phyloP scores from a whole-genome alignment of 2,797 vertebrate species.

The Nannoperca obscura region DNA sequence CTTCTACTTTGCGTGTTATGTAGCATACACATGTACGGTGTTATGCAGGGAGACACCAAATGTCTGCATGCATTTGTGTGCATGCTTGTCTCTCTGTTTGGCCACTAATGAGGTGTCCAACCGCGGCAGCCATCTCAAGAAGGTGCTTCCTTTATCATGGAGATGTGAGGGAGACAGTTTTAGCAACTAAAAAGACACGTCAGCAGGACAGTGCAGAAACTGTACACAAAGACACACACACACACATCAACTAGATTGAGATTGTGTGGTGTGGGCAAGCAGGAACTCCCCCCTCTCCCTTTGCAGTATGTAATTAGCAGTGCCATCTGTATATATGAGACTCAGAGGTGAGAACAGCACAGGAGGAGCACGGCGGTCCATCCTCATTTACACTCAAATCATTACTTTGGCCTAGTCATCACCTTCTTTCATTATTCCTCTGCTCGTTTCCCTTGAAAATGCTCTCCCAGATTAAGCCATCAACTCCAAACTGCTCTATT shows the following conservation, averaged over 20 bases:
- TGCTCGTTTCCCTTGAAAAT: conserved; percentile 63
- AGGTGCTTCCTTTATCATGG: conserved; percentile 28
- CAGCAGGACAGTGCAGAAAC: conserved; percentile 54
- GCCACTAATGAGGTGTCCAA: conserved; percentile 64
- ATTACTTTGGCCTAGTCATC: conserved; percentile 65
- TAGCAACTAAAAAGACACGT: conserved; percentile 54
- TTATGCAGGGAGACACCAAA: conserved; percentile 20
- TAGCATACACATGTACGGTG: not conserved
- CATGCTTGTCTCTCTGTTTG: conserved; percentile 7
- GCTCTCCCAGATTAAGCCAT: conserved; percentile 71
- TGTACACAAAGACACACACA: not conserved
- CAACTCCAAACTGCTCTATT: conserved; percentile 63
- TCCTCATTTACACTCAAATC: conserved; percentile 81
- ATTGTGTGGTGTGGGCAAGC: conserved; percentile 50
- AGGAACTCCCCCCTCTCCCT: conserved; percentile 59
- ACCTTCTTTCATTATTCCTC: conserved; percentile 48
- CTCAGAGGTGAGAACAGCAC: conserved; percentile 76
- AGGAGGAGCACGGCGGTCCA: conserved; percentile 76
- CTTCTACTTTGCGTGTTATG: not conserved
- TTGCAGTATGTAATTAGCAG: conserved; percentile 78
- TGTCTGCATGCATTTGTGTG: conserved; percentile 3
- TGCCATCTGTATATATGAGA: conserved; percentile 81
- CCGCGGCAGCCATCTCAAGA: conserved; percentile 42
- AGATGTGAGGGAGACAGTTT: conserved; percentile 44
- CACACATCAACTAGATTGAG: conserved; percentile 42